A percentile compares a stretch with the other conserved stretches of the same genome.
These are phyloP conservation scores for Tipula unca DNA, from an alignment of 2,888 invertebrate species.

Conservation along the genomic window DNA sequence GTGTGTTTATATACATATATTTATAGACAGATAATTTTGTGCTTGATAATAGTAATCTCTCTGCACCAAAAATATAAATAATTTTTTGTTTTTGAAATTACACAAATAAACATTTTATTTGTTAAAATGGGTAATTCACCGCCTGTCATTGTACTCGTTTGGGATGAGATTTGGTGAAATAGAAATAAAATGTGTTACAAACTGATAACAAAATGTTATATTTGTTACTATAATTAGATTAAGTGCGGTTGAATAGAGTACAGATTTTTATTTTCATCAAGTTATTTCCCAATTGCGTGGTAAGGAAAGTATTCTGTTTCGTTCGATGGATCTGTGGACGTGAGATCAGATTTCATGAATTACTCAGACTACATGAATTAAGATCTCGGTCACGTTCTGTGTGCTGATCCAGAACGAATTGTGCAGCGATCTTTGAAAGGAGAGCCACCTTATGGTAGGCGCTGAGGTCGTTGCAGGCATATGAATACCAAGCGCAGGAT, in stretches of 20 bases:
- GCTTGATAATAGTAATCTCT: background rate
- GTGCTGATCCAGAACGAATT: no score
- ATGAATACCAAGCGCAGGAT: no score
- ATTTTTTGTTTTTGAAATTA: background rate
- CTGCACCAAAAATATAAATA: background rate
- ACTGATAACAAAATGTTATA: background rate
- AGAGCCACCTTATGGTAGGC: no score
- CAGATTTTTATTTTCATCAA: background rate
- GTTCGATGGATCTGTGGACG: no score
- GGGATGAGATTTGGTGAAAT: background rate
- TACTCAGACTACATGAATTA: no score
- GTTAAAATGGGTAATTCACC: background rate
- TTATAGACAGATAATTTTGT: background rate
- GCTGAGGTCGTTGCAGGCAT: no score
- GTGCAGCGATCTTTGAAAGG: no score
- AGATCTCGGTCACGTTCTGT: no score
- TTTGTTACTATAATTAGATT: background rate
- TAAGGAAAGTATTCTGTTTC: no score
- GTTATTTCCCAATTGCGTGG: no score
- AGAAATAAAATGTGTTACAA: background rate
- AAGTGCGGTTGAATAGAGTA: background rate
- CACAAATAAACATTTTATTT: background rate
- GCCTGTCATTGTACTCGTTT: background rate
- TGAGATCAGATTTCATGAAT: no score
- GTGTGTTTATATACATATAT: no score